Evolutionary conservation across 2,113 vertebrate genomes (phyloP).

Genomic region (Mohoua ochrocephala): DNA sequence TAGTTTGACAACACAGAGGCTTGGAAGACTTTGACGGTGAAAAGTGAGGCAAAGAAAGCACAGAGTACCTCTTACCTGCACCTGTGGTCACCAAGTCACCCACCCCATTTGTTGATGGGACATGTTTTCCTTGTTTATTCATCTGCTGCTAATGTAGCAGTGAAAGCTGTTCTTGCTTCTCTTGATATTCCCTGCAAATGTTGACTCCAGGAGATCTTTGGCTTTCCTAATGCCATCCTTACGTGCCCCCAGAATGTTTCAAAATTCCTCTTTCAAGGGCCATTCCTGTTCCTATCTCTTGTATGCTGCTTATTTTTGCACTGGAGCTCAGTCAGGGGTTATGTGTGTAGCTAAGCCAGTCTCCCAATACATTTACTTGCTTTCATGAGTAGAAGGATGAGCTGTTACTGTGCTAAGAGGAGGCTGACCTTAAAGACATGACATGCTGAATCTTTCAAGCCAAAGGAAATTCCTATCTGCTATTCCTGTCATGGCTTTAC

Average conservation of each 20-base stretch:
- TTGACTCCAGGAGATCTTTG: not conserved
- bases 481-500: not conserved
- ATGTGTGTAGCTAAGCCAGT: not conserved
- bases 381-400: not conserved
- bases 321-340: not conserved
- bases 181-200: not conserved
- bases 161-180: not conserved
- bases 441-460: not conserved
- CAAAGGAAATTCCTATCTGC: not conserved
- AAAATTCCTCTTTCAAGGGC: not conserved
- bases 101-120: not conserved
- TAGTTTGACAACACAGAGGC: not conserved
- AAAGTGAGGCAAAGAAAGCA: not conserved
- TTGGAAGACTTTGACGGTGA: not conserved
- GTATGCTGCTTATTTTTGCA: not conserved
- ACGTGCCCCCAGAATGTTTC: not conserved
- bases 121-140: not conserved
- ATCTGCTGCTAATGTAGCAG: not conserved
- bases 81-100: not conserved
- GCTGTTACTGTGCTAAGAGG: not conserved
- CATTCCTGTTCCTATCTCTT: not conserved
- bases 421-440: not conserved
- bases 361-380: not conserved
- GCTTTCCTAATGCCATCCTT: not conserved
- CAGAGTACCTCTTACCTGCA: not conserved